Base-by-base conservation (phyloP, 2,113 vertebrate genomes). In the Lophius piscatorius region DNA sequence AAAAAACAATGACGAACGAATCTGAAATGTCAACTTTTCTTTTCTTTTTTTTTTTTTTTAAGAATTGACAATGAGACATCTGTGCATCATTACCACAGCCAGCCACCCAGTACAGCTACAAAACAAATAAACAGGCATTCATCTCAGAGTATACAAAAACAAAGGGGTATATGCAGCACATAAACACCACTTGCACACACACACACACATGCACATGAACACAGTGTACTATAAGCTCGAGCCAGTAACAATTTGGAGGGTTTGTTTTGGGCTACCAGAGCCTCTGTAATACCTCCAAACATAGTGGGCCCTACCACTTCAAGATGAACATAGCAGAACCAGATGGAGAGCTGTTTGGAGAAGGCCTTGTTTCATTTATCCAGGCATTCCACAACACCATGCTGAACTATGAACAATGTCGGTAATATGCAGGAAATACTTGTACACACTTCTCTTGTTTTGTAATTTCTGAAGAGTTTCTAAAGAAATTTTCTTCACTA, bases 271-370 rank as follows among this genome's bases (percentile, higher is more conserved):
- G 67, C 69, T 17, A 29, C 9, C 57, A 69, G 35, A 55, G 45
- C 40, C 47, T 4, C 51, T 70, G 67, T 60, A 63, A 65, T 60
- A 63, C 58, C 48, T 62, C 78, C 58, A 76, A 76, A 83, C 78
- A 71, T 57, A 55, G 71, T 34, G 22, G 16, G 10, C 59, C 57
- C 55, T 28, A 38, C 44, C 58, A 69, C 78, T 81, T 78, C 52
- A 76, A 63, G 61, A 81, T 51, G 62, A 74, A 75, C 67, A 76
- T 69, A 74, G 70, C 74, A 81, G 72, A 81, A 75, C 51, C 70
- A 76, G 74, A 84, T 78, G 78, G 68, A 20, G 41, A 58, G 36
- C 34, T 1, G 54, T 22, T 18, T 46, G 26, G n/a, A 59, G 42
- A 57, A 49, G 44, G 61, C 38, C 46, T 44, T 48, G 49, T 51